Evolutionary conservation across 2,888 invertebrate species (phyloP).

Genomic region (Diploptera punctata): DNA sequence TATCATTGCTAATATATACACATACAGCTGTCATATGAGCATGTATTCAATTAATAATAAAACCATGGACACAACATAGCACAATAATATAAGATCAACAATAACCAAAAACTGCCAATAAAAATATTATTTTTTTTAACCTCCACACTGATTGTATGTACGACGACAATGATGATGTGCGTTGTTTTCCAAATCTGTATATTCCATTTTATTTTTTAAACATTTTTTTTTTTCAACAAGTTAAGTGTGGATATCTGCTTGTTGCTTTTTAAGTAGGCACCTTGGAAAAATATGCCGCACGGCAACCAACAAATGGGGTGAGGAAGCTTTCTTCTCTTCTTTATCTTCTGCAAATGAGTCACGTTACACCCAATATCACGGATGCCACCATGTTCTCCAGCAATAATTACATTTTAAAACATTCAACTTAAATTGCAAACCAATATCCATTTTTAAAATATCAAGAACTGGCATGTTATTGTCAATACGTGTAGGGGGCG

Average conservation of each 20-base stretch:
- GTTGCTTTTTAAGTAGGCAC: slow-evolving; percentile 39
- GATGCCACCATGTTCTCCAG: slow-evolving; percentile 29
- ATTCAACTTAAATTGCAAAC: slow-evolving; percentile 23
- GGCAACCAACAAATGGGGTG: slow-evolving; percentile 25
- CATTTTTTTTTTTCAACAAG: too few species aligned
- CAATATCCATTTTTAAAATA: slow-evolving; percentile 28
- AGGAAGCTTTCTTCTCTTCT: slow-evolving; percentile 16
- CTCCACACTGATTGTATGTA: slow-evolving; percentile 39
- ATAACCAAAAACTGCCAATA: not conserved
- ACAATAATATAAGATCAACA: not conserved
- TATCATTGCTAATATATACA: not conserved
- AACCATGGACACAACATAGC: not conserved
- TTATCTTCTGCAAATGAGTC: not conserved
- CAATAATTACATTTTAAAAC: slow-evolving; percentile 27
- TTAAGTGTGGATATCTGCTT: slow-evolving; percentile 11
- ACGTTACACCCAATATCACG: slow-evolving; percentile 17
- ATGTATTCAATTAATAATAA: not conserved
- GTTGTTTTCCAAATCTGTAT: slow-evolving; percentile 25
- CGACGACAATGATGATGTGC: slow-evolving; percentile 32
- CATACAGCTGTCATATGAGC: slow-evolving; percentile 2
- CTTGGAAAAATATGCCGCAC: slow-evolving; percentile 38
- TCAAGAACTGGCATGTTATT: slow-evolving; percentile 32
- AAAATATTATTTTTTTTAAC: slow-evolving; percentile 1
- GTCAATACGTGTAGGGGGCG: slow-evolving; percentile 28
- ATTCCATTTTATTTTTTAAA: slow-evolving; percentile 11